These are phyloP conservation scores for Murina feae DNA, from an alignment of 2,113 vertebrate genomes.

Conservation along the genomic window DNA sequence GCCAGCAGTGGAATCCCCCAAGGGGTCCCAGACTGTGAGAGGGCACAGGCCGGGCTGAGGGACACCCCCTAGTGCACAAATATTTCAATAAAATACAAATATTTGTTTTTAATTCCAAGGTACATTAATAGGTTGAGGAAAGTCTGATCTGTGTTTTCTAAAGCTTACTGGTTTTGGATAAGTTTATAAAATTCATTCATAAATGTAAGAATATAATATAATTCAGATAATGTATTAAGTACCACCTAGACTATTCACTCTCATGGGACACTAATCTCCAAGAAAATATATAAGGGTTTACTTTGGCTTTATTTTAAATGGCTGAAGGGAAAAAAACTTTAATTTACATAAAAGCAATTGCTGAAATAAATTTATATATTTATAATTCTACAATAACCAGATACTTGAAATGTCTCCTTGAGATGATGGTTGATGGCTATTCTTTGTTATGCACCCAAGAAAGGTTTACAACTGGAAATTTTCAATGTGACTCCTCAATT, in stretches of 20 bases:
- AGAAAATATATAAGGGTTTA: neutral
- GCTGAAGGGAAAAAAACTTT: neutral
- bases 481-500: constrained; percentile 18
- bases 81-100: constrained; percentile 19
- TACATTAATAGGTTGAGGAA: neutral
- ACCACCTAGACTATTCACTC: neutral
- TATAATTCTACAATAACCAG: constrained; percentile 34
- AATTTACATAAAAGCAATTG: constrained; percentile 28
- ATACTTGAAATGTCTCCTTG: constrained; percentile 34
- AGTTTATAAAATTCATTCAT: constrained; percentile 12
- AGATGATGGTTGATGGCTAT: neutral
- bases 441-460: neutral
- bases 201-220: neutral
- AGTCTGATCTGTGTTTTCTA: neutral
- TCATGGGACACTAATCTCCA: neutral
- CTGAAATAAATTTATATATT: constrained; percentile 25
- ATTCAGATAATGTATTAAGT: neutral
- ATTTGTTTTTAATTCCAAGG: neutral
- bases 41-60: no score
- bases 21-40: no score
- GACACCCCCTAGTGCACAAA: no score
- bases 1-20: no score
- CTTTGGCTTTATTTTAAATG: neutral
- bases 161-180: neutral
- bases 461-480: constrained; percentile 15